A percentile compares a stretch with the other conserved stretches of the same genome.
phyloP scores from a whole-genome alignment of 1,140 invertebrate genomes.

The Cotesia vestalis region DNA sequence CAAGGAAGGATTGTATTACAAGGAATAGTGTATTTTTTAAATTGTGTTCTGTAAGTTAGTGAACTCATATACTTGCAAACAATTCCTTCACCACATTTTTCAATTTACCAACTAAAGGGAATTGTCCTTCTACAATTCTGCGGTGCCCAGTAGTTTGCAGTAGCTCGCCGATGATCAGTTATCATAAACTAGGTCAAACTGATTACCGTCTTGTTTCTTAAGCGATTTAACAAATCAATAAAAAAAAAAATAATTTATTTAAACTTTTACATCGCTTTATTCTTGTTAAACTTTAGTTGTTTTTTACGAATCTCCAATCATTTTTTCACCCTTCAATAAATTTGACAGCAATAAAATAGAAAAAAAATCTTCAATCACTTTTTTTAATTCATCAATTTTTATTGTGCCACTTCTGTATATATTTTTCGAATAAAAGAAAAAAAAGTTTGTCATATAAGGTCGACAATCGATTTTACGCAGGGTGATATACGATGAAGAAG shows the following conservation, averaged over 20 bases:
- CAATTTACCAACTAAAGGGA: constrained; percentile 2
- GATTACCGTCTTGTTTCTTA: constrained; percentile 16
- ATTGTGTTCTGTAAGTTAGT: neutral
- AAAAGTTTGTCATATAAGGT: neutral
- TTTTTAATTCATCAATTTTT: neutral
- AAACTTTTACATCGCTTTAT: neutral
- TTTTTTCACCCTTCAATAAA: neutral
- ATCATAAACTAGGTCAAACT: constrained; percentile 25
- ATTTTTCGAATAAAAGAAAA: neutral
- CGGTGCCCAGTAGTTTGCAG: constrained; percentile 15
- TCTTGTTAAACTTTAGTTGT: too few species aligned
- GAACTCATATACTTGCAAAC: neutral
- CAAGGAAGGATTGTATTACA: too few species aligned
- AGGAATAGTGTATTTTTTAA: neutral
- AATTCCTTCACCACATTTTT: constrained; percentile 14
- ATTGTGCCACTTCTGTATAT: neutral
- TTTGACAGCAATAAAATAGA: too few species aligned
- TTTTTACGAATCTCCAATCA: neutral
- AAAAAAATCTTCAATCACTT: too few species aligned
- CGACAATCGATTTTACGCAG: constrained; percentile 43
- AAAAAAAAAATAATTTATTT: neutral
- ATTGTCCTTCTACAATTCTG: constrained; percentile 13
- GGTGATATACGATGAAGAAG: constrained; percentile 60
- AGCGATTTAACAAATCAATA: constrained; percentile 10
- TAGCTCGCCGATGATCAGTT: constrained; percentile 16